Percentiles rank a stretch among this genome's conserved stretches.
phyloP scores from a whole-genome alignment of 2,888 invertebrate species.

The Dendrolimus houi region DNA sequence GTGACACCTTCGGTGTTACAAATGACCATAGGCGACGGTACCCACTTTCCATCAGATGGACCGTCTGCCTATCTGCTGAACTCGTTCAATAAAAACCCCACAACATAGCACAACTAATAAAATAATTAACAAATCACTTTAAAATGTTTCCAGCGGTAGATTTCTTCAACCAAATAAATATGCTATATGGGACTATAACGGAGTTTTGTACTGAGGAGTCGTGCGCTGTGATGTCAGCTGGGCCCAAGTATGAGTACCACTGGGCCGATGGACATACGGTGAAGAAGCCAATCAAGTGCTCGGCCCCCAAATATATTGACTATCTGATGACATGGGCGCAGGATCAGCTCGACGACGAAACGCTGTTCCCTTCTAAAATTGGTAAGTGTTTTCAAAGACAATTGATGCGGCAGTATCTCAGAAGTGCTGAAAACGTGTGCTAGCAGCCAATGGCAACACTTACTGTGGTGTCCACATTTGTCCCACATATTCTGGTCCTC shows the following conservation, averaged over 20 bases:
- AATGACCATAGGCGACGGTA: too few relatives aligned
- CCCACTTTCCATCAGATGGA: too few relatives aligned
- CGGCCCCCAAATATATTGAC: slow-evolving; percentile 99
- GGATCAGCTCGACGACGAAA: slow-evolving; percentile 99
- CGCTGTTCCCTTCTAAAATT: slow-evolving; percentile 98
- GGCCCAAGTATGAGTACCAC: slow-evolving; percentile 99
- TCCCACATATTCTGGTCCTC: too few relatives aligned
- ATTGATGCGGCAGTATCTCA: not conserved
- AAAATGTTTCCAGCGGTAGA: slow-evolving; percentile 87
- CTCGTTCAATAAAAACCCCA: too few relatives aligned
- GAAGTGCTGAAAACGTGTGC: too few relatives aligned
- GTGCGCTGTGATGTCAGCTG: slow-evolving; percentile 99
- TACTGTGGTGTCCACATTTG: too few relatives aligned
- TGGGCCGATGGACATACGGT: slow-evolving; percentile 99
- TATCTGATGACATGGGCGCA: slow-evolving; percentile 99
- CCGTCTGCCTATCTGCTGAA: too few relatives aligned
- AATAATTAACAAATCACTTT: too few relatives aligned
- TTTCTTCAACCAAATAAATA: slow-evolving; percentile 99
- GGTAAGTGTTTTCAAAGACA: slow-evolving; percentile 25
- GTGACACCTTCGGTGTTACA: too few relatives aligned
- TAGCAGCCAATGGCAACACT: too few relatives aligned
- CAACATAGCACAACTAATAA: too few relatives aligned
- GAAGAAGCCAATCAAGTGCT: slow-evolving; percentile 99
- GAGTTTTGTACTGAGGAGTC: slow-evolving; percentile 99
- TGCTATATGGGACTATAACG: slow-evolving; percentile 99